Conservation (phyloP, 2,113 vertebrate species). For the Paracanthobrama guichenoti region DNA sequence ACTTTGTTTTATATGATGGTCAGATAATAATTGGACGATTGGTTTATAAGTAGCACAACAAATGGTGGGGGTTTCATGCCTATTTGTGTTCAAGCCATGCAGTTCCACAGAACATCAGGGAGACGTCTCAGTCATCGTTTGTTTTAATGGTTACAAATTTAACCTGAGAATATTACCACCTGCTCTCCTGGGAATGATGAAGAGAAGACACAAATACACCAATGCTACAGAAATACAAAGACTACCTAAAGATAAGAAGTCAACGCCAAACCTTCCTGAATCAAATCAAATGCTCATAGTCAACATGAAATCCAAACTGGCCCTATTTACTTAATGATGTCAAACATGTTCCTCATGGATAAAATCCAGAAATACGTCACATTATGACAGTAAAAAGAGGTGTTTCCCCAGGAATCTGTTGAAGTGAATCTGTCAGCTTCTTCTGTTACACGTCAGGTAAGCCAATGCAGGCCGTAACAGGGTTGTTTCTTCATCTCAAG, state of each 20-base stretch:
- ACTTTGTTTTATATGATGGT: background rate
- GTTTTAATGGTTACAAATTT: slow-evolving; percentile 11
- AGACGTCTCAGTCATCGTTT: background rate
- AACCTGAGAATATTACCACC: slow-evolving; percentile 10
- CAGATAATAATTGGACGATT: too few relatives aligned
- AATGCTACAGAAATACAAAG: background rate
- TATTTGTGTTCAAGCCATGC: background rate
- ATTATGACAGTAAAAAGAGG: background rate
- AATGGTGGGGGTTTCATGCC: too few relatives aligned
- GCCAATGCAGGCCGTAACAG: background rate
- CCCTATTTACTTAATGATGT: background rate
- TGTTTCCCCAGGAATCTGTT: background rate
- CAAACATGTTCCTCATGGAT: background rate
- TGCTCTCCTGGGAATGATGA: background rate
- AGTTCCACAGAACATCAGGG: background rate
- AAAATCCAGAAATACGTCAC: background rate
- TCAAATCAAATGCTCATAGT: background rate
- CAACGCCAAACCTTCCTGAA: background rate
- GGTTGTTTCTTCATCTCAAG: background rate
- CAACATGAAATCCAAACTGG: background rate
- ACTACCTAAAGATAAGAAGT: background rate
- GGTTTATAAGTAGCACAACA: too few relatives aligned
- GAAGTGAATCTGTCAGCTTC: background rate
- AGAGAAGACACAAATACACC: background rate
- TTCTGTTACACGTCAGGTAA: background rate